Percentiles rank a stretch among this genome's conserved stretches.
These are phyloP conservation scores for Alectura lathami DNA, from an alignment of 2,113 vertebrate species.

Conservation along the genomic window DNA sequence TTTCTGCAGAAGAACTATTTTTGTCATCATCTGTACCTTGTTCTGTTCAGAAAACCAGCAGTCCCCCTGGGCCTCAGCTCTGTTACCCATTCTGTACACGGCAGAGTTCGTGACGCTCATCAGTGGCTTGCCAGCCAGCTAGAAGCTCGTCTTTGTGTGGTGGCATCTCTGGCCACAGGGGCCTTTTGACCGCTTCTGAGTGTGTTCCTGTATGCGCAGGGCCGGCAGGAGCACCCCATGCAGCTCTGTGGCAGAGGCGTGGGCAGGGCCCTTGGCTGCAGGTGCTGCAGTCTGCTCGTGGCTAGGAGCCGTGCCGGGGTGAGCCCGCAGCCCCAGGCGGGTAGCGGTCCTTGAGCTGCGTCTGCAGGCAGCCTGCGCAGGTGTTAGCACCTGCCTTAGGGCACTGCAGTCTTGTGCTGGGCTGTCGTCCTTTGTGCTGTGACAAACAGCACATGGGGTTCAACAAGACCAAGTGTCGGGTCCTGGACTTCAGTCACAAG, in stretches of 20 bases:
- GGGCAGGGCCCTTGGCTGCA: neutral
- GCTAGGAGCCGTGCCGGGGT: neutral
- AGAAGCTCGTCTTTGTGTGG: neutral
- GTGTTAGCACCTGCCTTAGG: neutral
- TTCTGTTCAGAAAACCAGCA: neutral
- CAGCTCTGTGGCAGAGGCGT: neutral
- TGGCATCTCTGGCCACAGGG: rapidly evolving
- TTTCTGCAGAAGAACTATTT: neutral
- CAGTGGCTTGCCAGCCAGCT: neutral
- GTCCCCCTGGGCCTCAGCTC: neutral
- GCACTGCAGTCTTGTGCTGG: neutral
- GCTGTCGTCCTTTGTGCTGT: neutral
- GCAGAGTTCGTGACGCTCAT: neutral
- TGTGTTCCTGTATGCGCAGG: neutral
- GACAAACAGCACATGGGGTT: too few relatives aligned
- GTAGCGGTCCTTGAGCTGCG: rapidly evolving
- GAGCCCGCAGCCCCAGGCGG: neutral
- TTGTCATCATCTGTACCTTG: neutral
- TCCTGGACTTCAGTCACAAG: too few relatives aligned
- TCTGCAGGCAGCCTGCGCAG: neutral
- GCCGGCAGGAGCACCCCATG: neutral
- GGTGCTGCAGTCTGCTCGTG: rapidly evolving
- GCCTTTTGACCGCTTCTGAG: neutral
- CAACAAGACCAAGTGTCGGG: too few relatives aligned
- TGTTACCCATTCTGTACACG: neutral